phyloP scores from a whole-genome alignment of 2,797 vertebrate species.

The Anguilla marmorata region DNA sequence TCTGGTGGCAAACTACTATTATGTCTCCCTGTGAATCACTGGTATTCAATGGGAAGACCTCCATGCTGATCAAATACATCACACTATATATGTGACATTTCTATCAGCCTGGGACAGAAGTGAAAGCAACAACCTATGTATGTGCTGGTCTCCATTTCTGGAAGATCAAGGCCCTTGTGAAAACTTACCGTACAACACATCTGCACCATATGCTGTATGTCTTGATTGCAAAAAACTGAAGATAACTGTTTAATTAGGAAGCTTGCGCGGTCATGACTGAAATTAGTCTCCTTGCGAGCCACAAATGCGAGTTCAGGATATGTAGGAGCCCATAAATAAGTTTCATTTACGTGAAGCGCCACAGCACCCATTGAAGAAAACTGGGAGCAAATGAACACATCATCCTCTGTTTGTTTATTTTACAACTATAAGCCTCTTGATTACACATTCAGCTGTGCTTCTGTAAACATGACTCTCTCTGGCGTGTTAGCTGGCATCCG shows the following conservation, averaged over 20 bases:
- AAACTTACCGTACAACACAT: background rate
- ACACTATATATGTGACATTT: background rate
- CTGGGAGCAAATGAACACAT: background rate
- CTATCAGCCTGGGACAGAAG: background rate
- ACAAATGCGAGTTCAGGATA: background rate
- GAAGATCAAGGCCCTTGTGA: background rate
- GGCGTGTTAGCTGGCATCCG: background rate
- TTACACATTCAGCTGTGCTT: background rate
- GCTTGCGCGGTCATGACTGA: background rate
- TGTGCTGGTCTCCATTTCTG: background rate
- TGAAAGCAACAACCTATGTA: background rate
- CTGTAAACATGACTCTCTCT: background rate
- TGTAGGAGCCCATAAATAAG: background rate
- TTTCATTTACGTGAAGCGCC: background rate
- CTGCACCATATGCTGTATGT: background rate
- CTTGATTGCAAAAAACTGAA: background rate
- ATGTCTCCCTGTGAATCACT: background rate
- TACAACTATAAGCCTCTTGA: background rate
- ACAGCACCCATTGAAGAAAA: background rate
- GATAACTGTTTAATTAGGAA: background rate
- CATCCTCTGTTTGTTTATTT: background rate
- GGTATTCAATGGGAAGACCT: background rate
- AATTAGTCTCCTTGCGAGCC: background rate
- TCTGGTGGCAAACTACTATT: constrained; percentile 53
- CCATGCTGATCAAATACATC: background rate